These are phyloP conservation scores for Capreolus pygargus DNA, from an alignment of 2,113 vertebrate species.

Conservation along the genomic window DNA sequence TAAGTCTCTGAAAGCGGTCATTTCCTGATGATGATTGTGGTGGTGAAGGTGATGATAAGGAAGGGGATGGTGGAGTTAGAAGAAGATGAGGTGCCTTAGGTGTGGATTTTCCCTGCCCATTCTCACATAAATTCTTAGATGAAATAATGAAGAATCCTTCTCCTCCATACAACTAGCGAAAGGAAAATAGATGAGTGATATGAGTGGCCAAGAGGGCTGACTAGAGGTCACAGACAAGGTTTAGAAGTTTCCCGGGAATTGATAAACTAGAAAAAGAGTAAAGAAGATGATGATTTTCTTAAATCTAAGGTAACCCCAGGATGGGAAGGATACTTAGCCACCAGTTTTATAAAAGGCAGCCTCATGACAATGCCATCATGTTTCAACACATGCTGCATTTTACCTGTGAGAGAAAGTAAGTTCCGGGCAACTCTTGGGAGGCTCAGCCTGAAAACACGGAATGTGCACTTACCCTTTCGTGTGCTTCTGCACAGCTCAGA, in stretches of 20 bases:
- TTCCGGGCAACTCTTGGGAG: neutral
- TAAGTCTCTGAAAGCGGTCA: neutral
- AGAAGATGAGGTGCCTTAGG: neutral
- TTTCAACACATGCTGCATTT: accelerated
- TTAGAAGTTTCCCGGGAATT: neutral
- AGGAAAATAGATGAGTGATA: neutral
- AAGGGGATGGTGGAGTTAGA: neutral
- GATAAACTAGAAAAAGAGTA: neutral
- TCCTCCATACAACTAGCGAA: neutral
- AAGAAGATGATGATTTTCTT: neutral
- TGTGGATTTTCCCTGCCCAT: neutral
- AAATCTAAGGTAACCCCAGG: neutral
- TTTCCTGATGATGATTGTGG: neutral
- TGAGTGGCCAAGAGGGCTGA: neutral
- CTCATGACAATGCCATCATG: neutral
- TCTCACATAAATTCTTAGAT: neutral
- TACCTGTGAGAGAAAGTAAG: neutral
- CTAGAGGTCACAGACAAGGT: neutral
- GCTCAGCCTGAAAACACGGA: neutral
- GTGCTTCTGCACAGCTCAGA: neutral
- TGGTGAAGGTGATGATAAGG: no score
- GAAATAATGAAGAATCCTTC: neutral
- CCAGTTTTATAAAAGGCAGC: neutral
- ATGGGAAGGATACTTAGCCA: neutral
- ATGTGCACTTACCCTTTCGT: neutral